phyloP scores from a whole-genome alignment of 1,140 invertebrate genomes.

The Dreissena polymorpha region DNA sequence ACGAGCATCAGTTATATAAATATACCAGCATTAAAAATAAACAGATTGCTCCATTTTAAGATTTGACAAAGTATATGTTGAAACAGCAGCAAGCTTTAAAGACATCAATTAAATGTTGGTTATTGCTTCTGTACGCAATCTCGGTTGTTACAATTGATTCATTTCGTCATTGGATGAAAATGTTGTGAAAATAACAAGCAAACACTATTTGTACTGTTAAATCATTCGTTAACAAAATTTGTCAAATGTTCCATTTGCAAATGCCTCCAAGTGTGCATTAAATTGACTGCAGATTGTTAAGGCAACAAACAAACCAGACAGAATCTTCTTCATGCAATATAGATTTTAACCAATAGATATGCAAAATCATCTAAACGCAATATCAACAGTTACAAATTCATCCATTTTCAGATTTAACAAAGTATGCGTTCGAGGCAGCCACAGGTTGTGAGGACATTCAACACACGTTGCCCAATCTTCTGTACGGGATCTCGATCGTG shows the following conservation, averaged over 20 bases:
- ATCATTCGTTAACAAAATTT: no score
- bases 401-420: constrained; percentile 51
- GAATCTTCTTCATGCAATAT: background rate
- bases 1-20: no score
- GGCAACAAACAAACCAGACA: background rate
- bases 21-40: no score
- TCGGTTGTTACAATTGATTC: no score
- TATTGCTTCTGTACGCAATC: no score
- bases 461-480: constrained; percentile 43
- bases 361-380: background rate
- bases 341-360: background rate
- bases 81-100: no score
- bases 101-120: no score
- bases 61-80: no score
- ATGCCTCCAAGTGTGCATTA: no score
- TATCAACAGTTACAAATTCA: background rate
- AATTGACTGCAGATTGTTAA: background rate
- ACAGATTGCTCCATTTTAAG: no score
- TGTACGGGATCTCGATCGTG: constrained; percentile 48
- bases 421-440: constrained; percentile 48
- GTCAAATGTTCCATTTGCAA: no score
- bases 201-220: no score
- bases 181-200: background rate
- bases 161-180: background rate
- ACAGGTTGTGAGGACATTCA: constrained; percentile 53